Evolutionary conservation across 2,113 vertebrate genomes (phyloP).

Genomic region (Pollachius pollachius): DNA sequence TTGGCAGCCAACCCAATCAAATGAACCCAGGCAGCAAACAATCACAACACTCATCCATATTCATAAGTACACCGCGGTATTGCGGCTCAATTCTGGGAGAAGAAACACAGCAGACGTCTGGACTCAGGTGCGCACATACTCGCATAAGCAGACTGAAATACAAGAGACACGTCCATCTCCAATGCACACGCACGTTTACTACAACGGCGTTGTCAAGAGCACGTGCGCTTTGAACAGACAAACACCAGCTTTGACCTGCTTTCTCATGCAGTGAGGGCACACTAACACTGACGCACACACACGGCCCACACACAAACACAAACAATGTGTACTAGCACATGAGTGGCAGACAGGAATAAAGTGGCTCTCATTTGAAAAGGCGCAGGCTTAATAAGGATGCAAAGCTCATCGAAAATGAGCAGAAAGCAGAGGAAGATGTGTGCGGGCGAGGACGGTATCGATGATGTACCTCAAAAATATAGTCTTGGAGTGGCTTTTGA

Average conservation of each 20-base stretch:
- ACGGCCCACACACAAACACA: neutral
- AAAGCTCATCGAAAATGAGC: too few relatives aligned
- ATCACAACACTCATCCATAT: conserved; percentile 3
- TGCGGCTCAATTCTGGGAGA: neutral
- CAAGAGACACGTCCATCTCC: neutral
- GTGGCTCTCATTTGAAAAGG: too few relatives aligned
- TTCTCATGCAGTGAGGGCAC: neutral
- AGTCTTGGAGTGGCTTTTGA: too few relatives aligned
- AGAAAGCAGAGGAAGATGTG: too few relatives aligned
- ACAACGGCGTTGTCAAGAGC: neutral
- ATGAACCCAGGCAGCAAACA: neutral
- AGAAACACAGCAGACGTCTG: neutral
- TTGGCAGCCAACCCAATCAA: neutral
- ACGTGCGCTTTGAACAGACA: neutral
- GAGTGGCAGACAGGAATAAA: too few relatives aligned
- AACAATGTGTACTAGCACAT: too few relatives aligned
- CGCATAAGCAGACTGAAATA: neutral
- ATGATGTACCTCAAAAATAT: too few relatives aligned
- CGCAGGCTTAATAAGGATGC: too few relatives aligned
- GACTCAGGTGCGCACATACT: neutral
- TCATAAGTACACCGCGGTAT: neutral
- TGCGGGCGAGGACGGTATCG: too few relatives aligned
- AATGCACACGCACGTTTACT: neutral
- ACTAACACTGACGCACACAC: conserved; percentile 1
- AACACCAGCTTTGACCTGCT: conserved; percentile 9